phyloP scores from a whole-genome alignment of 2,113 vertebrate genomes.

The Smithornis capensis region DNA sequence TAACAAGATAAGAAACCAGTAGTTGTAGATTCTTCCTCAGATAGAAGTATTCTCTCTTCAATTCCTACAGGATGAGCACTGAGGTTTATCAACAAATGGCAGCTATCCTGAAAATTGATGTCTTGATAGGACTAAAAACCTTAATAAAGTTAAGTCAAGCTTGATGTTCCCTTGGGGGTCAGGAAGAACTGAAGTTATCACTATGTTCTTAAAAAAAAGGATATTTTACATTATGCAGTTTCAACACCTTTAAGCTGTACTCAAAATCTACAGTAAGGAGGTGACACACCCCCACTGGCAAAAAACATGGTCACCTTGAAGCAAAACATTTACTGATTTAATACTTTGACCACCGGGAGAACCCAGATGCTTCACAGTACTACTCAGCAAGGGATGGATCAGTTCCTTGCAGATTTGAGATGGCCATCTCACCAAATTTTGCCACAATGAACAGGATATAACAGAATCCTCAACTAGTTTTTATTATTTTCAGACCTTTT shows the following conservation, averaged over 20 bases:
- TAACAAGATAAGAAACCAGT: neutral
- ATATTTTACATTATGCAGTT: neutral
- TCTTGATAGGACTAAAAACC: too few species aligned
- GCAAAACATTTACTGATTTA: neutral
- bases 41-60: neutral
- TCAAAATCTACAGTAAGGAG: neutral
- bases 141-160: too few species aligned
- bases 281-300: neutral
- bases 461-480: neutral
- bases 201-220: neutral
- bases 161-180: neutral
- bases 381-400: neutral
- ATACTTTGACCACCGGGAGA: neutral
- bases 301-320: neutral
- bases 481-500: neutral
- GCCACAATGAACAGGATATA: neutral
- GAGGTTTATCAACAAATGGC: neutral
- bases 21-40: neutral
- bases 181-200: neutral
- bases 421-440: neutral
- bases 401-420: neutral
- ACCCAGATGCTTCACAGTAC: neutral
- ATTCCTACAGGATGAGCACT: accelerated
- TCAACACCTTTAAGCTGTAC: neutral
- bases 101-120: neutral